Conservation (phyloP, 1,140 invertebrate genomes). For the Drosophila carrolli region DNA sequence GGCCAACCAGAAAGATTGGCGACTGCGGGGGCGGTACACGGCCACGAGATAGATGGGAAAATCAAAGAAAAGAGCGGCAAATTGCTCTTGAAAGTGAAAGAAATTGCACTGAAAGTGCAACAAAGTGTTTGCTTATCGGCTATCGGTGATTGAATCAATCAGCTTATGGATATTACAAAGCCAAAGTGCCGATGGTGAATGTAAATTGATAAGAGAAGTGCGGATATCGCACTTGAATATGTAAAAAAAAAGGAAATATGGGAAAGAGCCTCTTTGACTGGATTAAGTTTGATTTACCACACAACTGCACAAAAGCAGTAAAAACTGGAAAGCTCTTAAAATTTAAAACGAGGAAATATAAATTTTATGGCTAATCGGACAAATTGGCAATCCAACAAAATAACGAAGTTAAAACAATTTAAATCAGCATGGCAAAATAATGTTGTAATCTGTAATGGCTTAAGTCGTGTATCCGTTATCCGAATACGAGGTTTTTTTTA, state of each 20-base stretch:
- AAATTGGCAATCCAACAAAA: neutral
- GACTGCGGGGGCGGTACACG: constrained; percentile 15
- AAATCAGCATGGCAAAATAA: too few relatives aligned
- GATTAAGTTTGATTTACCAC: neutral
- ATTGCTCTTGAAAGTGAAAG: constrained; percentile 57
- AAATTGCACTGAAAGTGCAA: constrained; percentile 35
- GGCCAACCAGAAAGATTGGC: constrained; percentile 21
- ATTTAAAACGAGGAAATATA: neutral
- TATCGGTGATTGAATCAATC: constrained; percentile 33
- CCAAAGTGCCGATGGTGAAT: constrained; percentile 4
- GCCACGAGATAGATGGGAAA: constrained; percentile 22
- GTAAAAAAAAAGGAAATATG: neutral
- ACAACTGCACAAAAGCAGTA: neutral
- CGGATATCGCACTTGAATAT: constrained; percentile 4
- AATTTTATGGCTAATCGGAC: neutral
- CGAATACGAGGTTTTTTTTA: too few relatives aligned
- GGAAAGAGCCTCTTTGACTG: neutral
- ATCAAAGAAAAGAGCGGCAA: constrained; percentile 20
- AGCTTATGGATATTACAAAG: neutral
- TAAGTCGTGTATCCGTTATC: neutral
- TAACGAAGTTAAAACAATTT: too few relatives aligned
- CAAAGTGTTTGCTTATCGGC: constrained; percentile 18
- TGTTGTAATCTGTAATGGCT: neutral
- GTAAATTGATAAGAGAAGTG: constrained; percentile 12
- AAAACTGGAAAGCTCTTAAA: neutral